Evolutionary conservation across 2,888 invertebrate genomes (phyloP).

Genomic region (Cremastobaeus sp.): DNA sequence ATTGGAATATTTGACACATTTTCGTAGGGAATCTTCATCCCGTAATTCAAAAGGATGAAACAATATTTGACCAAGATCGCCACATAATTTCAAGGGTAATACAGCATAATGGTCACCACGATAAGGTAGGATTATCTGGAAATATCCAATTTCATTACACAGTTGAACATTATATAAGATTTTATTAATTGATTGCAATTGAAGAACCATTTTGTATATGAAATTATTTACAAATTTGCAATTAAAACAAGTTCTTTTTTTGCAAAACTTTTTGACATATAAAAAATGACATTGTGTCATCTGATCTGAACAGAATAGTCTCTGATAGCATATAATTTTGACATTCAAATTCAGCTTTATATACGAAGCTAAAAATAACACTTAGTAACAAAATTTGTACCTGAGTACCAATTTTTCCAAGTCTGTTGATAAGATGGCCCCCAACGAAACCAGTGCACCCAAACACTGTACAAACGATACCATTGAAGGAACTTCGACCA

Average conservation of each 20-base stretch:
- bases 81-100: constrained; percentile 88
- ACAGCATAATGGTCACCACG: constrained; percentile 91
- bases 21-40: constrained; percentile 91
- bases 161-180: no score
- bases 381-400: no score
- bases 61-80: constrained; percentile 96
- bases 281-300: no score
- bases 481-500: constrained; percentile 97
- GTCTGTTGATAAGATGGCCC: constrained; percentile 89
- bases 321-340: no score
- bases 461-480: constrained; percentile 98
- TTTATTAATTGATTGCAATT: background rate
- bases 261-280: no score
- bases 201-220: background rate
- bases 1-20: constrained; percentile 95
- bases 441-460: constrained; percentile 95
- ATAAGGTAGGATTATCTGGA: constrained; percentile 93
- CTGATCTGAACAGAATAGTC: no score
- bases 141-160: no score
- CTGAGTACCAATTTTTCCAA: constrained; percentile 93
- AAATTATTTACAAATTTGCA: constrained; percentile 1
- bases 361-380: no score
- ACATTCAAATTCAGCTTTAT: no score
- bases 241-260: no score
- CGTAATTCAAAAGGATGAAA: constrained; percentile 90